A percentile compares a stretch with the other conserved stretches of the same genome.
Conservation (phyloP, 2,113 vertebrate species). For the Hemichromis elongatus region DNA sequence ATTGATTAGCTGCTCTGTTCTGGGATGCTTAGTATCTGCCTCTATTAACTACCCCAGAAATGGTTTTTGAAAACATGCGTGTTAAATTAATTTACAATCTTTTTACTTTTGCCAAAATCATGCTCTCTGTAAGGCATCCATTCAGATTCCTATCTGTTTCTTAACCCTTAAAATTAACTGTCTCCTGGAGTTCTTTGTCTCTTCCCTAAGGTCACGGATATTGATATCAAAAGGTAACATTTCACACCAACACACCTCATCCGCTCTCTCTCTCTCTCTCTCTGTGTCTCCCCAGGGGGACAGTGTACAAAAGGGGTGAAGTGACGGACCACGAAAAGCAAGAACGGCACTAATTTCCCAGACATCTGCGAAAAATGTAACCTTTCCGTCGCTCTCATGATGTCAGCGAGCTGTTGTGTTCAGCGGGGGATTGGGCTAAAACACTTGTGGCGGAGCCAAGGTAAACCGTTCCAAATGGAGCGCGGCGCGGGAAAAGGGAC, state of each 20-base stretch:
- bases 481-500: slow-evolving; percentile 87
- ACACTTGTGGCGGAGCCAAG: slow-evolving; percentile 94
- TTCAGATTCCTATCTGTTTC: slow-evolving; percentile 15
- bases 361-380: slow-evolving; percentile 77
- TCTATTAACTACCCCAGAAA: background rate
- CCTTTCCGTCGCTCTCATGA: slow-evolving; percentile 81
- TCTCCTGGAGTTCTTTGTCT: slow-evolving; percentile 31
- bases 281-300: background rate
- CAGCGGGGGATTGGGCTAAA: slow-evolving; percentile 89
- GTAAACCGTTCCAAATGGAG: slow-evolving; percentile 98
- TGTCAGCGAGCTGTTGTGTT: slow-evolving; percentile 91
- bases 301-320: slow-evolving; percentile 41
- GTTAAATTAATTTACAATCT: background rate
- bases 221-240: slow-evolving; percentile 49
- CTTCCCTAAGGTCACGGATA: slow-evolving; percentile 7
- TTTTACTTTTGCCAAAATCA: background rate
- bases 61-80: background rate
- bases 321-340: slow-evolving; percentile 45
- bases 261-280: slow-evolving; percentile 10
- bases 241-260: slow-evolving; percentile 56
- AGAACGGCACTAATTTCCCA: slow-evolving; percentile 59
- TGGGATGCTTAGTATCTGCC: background rate
- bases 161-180: slow-evolving; percentile 8
- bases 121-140: background rate
- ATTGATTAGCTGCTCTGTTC: slow-evolving; percentile 1